phyloP scores from a whole-genome alignment of 2,888 invertebrate genomes.

The Proisotoma minuta region DNA sequence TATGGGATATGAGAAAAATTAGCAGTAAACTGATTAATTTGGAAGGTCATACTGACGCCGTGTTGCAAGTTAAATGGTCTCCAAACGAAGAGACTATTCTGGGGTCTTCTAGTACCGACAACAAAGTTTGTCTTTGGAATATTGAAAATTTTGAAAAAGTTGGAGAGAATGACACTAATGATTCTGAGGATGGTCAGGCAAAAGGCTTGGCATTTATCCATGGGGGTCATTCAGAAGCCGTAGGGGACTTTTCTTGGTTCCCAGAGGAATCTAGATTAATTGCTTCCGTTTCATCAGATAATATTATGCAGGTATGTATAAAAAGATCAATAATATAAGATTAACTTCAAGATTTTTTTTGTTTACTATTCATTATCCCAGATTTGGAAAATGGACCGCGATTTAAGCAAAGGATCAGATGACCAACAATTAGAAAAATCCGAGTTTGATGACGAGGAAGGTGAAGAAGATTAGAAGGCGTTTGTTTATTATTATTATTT shows the following conservation, averaged over 20 bases:
- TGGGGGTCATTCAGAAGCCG: constrained; percentile 19
- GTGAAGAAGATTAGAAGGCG: constrained; percentile 1
- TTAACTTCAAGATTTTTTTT: neutral
- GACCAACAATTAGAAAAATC: too few relatives aligned
- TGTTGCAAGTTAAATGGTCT: constrained; percentile 28
- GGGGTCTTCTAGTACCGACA: constrained; percentile 22
- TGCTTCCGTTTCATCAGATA: constrained; percentile 26
- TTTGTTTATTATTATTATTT: too few relatives aligned
- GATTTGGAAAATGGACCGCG: neutral
- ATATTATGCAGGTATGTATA: constrained; percentile 23
- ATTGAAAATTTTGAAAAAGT: constrained; percentile 1
- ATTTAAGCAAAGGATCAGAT: neutral
- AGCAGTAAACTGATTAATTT: constrained; percentile 10
- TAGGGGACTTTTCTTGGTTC: constrained; percentile 25
- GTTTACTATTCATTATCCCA: neutral
- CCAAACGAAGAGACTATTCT: constrained; percentile 14
- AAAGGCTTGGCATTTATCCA: constrained; percentile 19
- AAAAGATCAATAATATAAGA: neutral
- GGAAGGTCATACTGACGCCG: constrained; percentile 19
- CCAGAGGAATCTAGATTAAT: too few relatives aligned
- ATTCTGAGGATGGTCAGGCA: constrained; percentile 10
- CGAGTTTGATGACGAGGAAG: neutral
- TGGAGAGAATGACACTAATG: neutral
- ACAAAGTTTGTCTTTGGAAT: constrained; percentile 24
- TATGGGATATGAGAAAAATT: constrained; percentile 25